Evolutionary conservation across 2,797 vertebrate species (phyloP), one percentile per base, ranked within the genome.

Genomic region (Peromyscus aztecus): DNA sequence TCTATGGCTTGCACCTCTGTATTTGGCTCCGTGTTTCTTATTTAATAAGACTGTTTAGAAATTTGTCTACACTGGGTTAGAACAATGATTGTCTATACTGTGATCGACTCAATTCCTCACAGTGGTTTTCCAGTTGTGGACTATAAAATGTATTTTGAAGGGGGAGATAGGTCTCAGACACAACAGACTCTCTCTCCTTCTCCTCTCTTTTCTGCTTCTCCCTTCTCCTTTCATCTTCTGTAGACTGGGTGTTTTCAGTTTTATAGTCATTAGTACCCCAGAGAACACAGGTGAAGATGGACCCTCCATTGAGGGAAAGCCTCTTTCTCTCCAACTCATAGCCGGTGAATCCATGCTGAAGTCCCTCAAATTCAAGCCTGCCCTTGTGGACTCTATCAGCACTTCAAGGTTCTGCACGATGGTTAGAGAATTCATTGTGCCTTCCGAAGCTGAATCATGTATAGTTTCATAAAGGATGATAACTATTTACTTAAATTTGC

Each of bases 401-500:
- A 73, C 61, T 88, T 94, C 49, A 75, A 89, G 87, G 80, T 94
- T 94, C 80, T 93, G n/a, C 37, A 34, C 1, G 8, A 75, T 89
- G 76, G n/a, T 52, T 21, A 73, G 71, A 94, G 84, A 75, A 77
- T 40, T 89, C 88, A 89, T 91, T 77, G 90, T 95, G 76, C 67
- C 61, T 96, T 67, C 81, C 88, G 27, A 1, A 91, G 46, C 85
- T 91, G 84, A 94, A 82, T 81, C 90, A 88, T n/a, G 82, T 85
- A 55, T 17, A 57, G 27, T 90, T 95, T 91, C 55, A 49, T 52
- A 82, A 61, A 78, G 29, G 84, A 37, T 84, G 78, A 49, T 59
- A 16, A 67, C 65, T 67, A 49, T 63, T 82, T 80, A 65, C 59
- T 85, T 93, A 63, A 81, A 93, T 91, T 97, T 95, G 89, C 95